phyloP scores from a whole-genome alignment of 2,797 vertebrate genomes.

The Luscinia luscinia region DNA sequence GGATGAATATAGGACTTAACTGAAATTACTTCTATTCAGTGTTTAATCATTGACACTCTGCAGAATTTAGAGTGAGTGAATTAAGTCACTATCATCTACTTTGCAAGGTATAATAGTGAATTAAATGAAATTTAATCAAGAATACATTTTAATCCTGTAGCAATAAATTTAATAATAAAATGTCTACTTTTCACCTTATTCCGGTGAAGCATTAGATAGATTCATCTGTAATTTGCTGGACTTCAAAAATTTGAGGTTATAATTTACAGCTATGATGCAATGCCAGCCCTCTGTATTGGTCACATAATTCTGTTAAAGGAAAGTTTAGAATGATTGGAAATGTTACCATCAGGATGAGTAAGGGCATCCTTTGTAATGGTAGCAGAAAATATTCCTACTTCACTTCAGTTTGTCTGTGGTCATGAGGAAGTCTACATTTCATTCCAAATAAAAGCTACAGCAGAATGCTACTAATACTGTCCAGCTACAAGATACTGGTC shows the following conservation, averaged over 20 bases:
- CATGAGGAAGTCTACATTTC: background rate
- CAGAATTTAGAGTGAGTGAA: background rate
- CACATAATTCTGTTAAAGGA: background rate
- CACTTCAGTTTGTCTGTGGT: background rate
- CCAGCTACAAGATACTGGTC: background rate
- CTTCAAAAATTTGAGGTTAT: background rate
- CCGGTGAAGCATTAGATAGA: background rate
- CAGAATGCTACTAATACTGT: background rate
- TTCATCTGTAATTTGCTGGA: background rate
- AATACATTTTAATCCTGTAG: background rate
- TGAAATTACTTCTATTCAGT: background rate
- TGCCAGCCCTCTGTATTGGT: background rate
- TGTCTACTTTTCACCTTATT: background rate
- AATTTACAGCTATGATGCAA: background rate
- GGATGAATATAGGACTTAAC: background rate
- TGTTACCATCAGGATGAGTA: background rate
- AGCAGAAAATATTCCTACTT: background rate
- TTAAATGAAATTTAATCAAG: conserved; percentile 3
- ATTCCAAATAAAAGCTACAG: background rate
- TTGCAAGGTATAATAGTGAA: background rate
- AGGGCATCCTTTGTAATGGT: background rate
- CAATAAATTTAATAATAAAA: background rate
- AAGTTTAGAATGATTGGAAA: background rate
- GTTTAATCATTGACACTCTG: conserved; percentile 9
- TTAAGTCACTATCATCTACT: conserved; percentile 25